Conservation (phyloP, 2,888 invertebrate genomes). For the Drosophila buzzatii region DNA sequence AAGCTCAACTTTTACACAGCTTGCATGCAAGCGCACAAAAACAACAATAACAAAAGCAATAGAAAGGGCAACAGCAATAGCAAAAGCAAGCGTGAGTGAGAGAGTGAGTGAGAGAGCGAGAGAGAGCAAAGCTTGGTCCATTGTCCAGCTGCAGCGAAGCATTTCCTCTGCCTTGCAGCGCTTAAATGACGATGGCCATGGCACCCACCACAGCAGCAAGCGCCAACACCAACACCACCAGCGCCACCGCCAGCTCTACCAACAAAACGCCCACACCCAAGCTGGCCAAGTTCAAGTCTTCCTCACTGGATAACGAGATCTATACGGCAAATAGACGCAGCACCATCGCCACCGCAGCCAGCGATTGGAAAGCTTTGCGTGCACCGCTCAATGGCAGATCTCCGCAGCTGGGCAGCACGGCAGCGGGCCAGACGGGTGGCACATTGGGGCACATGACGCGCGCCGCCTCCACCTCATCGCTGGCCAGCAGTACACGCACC, state of each 20-base stretch:
- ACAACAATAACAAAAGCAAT: conserved; percentile 5
- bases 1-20: conserved; percentile 69
- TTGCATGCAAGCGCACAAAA: conserved; percentile 49
- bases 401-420: conserved; percentile 37
- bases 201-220: conserved; percentile 42
- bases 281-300: conserved; percentile 75
- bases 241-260: conserved; percentile 1
- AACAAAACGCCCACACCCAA: conserved; percentile 48
- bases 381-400: conserved; percentile 61
- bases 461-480: conserved; percentile 80
- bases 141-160: conserved; percentile 51
- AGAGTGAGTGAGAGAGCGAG: not conserved
- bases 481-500: conserved; percentile 80
- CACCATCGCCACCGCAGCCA: conserved; percentile 72
- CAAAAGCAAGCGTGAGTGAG: not conserved
- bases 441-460: conserved; percentile 68
- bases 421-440: conserved; percentile 39
- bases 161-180: conserved; percentile 28
- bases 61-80: conserved; percentile 21
- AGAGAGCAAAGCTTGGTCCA: conserved; percentile 27
- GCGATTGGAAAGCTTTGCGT: conserved; percentile 71
- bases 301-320: conserved; percentile 81
- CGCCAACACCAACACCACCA: conserved; percentile 8
- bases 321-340: conserved; percentile 74
- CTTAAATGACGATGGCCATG: conserved; percentile 63